Evolutionary conservation across 92 coral and sea anemone species (phyloP).

Genomic region (Virgularia gustaviana): DNA sequence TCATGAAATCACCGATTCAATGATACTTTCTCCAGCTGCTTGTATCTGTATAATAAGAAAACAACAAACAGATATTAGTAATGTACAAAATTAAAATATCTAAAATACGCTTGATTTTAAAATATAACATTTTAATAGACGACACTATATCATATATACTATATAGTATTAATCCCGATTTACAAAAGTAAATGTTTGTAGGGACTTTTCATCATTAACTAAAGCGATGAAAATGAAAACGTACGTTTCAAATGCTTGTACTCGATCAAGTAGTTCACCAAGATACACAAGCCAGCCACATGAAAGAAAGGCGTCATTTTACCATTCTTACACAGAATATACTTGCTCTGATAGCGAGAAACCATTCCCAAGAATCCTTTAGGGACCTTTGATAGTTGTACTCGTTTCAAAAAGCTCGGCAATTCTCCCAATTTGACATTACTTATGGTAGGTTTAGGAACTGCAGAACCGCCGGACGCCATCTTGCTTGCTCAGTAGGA

Average conservation of each 20-base stretch:
- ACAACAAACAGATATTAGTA: background rate
- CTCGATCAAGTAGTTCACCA: slow-evolving; percentile 30
- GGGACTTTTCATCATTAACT: no score
- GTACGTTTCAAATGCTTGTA: slow-evolving; percentile 36
- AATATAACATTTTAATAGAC: background rate
- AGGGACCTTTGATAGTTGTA: slow-evolving; percentile 7
- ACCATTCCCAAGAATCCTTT: slow-evolving; percentile 33
- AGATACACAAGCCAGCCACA: slow-evolving; percentile 32
- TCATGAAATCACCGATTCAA: background rate
- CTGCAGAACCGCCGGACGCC: slow-evolving; percentile 22
- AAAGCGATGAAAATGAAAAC: no score
- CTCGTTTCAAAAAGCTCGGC: slow-evolving; percentile 15
- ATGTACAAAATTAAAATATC: background rate
- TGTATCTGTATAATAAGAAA: slow-evolving; percentile 22
- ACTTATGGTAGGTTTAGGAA: background rate
- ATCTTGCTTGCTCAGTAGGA: slow-evolving; percentile 9
- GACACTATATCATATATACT: no score
- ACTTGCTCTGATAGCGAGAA: slow-evolving; percentile 32
- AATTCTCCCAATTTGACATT: slow-evolving; percentile 27
- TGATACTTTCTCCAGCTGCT: slow-evolving; percentile 34
- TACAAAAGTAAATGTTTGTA: no score
- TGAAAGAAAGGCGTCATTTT: slow-evolving; percentile 33
- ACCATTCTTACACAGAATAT: slow-evolving; percentile 34
- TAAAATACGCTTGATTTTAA: background rate
- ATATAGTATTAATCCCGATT: no score